Evolutionary conservation across 2,888 invertebrate genomes (phyloP).

Genomic region (Drosophila mercatorum): DNA sequence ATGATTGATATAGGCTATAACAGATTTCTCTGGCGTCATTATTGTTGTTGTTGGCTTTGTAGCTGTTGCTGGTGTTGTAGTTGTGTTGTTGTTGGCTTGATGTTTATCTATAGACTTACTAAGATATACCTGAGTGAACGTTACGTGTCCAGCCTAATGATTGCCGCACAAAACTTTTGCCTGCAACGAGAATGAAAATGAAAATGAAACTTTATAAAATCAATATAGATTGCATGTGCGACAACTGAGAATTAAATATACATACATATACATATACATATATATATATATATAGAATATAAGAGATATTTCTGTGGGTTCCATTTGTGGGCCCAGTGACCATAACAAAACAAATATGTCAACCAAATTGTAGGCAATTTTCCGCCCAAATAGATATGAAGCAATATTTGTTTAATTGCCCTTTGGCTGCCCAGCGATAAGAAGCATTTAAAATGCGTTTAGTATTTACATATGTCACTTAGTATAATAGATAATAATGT

Average conservation of each 20-base stretch:
- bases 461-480: background rate
- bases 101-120: constrained; percentile 21
- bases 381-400: constrained; percentile 31
- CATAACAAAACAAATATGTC: constrained; percentile 32
- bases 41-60: constrained; percentile 29
- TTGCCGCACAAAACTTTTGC: constrained; percentile 63
- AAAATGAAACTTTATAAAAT: constrained; percentile 54
- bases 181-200: constrained; percentile 52
- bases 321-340: constrained; percentile 29
- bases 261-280: too few species aligned
- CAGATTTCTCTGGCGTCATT: constrained; percentile 84
- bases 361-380: constrained; percentile 30
- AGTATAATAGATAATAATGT: constrained; percentile 1
- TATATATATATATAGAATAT: constrained; percentile 9
- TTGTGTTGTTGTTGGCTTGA: constrained; percentile 31
- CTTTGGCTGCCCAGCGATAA: constrained; percentile 25
- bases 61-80: constrained; percentile 2
- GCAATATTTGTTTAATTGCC: constrained; percentile 25
- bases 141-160: constrained; percentile 75
- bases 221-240: constrained; percentile 49
- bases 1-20: constrained; percentile 84
- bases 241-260: constrained; percentile 25
- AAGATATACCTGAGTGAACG: constrained; percentile 64
- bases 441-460: constrained; percentile 35
- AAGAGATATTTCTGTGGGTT: constrained; percentile 5